phyloP scores from a whole-genome alignment of 2,888 invertebrate species.

The Alviniconcha strummeri region DNA sequence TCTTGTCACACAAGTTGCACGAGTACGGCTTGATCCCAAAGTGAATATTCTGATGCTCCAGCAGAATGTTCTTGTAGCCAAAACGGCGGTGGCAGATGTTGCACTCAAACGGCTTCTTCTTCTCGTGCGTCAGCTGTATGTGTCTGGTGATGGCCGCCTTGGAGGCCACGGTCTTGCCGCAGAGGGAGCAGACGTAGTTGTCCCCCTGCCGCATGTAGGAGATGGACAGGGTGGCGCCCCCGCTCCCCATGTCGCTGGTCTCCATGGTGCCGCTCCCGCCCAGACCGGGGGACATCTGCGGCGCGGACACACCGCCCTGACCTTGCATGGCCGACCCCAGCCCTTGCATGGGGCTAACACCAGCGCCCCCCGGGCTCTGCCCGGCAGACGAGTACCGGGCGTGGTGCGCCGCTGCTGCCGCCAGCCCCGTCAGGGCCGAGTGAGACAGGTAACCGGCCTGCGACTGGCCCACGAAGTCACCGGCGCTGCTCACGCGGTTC shows the following conservation, averaged over 20 bases:
- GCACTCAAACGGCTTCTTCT: slow-evolving; percentile 53
- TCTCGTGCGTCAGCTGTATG: slow-evolving; percentile 57
- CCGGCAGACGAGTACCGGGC: slow-evolving; percentile 13
- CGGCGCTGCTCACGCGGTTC: slow-evolving; percentile 5
- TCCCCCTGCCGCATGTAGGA: slow-evolving; percentile 46
- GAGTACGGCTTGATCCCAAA: slow-evolving; percentile 67
- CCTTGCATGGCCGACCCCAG: background rate
- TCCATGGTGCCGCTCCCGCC: background rate
- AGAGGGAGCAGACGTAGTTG: slow-evolving; percentile 55
- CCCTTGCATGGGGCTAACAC: background rate
- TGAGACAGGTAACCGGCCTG: slow-evolving; percentile 20
- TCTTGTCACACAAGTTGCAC: slow-evolving; percentile 64
- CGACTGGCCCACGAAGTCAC: slow-evolving; percentile 19
- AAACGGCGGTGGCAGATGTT: slow-evolving; percentile 57
- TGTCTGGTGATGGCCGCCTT: slow-evolving; percentile 64
- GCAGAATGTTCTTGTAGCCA: slow-evolving; percentile 66
- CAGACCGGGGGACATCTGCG: background rate
- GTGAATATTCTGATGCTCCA: slow-evolving; percentile 68
- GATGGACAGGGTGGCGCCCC: slow-evolving; percentile 39
- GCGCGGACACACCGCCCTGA: background rate
- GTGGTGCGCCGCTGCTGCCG: slow-evolving; percentile 31
- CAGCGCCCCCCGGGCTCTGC: background rate
- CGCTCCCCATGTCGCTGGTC: slow-evolving; percentile 28
- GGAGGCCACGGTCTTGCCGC: slow-evolving; percentile 60
- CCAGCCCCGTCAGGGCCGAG: slow-evolving; percentile 25